Percentiles rank a stretch among this genome's conserved stretches.
These are phyloP conservation scores for Plusia festucae DNA, from an alignment of 2,888 invertebrate genomes.

Conservation along the genomic window DNA sequence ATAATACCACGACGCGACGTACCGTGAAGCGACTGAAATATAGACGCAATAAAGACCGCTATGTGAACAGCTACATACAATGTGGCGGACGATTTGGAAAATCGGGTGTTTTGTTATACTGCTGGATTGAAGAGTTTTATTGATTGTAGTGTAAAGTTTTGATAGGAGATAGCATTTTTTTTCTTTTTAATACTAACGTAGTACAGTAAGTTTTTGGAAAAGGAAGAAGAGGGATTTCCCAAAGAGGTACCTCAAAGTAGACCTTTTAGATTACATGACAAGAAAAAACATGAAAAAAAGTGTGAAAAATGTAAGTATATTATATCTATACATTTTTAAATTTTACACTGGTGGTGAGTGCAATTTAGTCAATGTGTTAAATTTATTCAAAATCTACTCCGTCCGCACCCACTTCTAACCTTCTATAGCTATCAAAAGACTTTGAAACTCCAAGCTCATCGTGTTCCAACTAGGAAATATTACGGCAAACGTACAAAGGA, in stretches of 20 bases:
- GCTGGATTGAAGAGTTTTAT: constrained; percentile 20
- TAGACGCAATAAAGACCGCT: constrained; percentile 76
- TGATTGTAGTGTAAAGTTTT: constrained; percentile 10
- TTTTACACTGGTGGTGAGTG: no score
- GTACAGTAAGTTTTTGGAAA: no score
- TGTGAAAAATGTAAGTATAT: no score
- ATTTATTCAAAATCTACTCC: no score
- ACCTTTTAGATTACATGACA: no score
- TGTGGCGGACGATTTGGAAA: constrained; percentile 30
- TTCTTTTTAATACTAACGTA: no score
- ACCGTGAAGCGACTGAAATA: constrained; percentile 77
- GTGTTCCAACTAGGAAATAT: constrained; percentile 17
- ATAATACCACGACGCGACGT: constrained; percentile 70
- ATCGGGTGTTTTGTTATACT: constrained; percentile 15
- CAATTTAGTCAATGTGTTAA: no score
- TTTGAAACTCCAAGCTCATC: constrained; percentile 2
- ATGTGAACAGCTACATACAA: constrained; percentile 61
- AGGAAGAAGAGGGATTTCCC: no score
- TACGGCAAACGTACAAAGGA: constrained; percentile 20
- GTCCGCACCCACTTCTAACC: neutral
- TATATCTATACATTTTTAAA: no score
- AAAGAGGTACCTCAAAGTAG: no score
- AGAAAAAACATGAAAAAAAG: no score
- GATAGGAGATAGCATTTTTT: neutral
- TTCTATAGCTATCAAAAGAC: neutral